Evolutionary conservation across 2,888 invertebrate species (phyloP).

Genomic region (Caenorhabditis plicata): DNA sequence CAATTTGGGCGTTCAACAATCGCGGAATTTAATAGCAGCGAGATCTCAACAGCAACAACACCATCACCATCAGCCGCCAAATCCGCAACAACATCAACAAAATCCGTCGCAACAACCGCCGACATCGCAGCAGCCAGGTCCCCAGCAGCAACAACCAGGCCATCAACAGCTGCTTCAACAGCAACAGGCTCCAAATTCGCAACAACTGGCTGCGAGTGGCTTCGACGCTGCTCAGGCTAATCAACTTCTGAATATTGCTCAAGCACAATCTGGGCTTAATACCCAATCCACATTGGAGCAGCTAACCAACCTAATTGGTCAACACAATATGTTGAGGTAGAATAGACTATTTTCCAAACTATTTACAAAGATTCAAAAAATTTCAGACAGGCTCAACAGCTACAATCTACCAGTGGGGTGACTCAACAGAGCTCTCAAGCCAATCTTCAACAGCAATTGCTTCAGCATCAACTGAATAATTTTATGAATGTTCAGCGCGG

Average conservation of each 20-base stretch:
- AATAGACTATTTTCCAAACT: too few relatives aligned
- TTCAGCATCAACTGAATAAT: conserved; percentile 12
- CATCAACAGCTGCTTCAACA: conserved; percentile 8
- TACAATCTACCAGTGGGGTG: conserved; percentile 15
- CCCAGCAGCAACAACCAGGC: conserved; percentile 3
- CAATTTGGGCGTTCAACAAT: conserved; percentile 61
- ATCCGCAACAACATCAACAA: conserved; percentile 5
- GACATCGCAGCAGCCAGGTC: neutral
- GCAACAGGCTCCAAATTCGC: neutral
- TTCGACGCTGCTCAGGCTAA: conserved; percentile 1
- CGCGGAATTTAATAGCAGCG: conserved; percentile 38
- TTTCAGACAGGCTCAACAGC: conserved; percentile 23
- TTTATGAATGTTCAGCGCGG: neutral
- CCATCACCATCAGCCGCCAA: neutral
- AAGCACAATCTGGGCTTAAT: too few relatives aligned
- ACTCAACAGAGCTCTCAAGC: conserved; percentile 7
- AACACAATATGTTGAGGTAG: conserved; percentile 14
- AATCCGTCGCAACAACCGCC: neutral
- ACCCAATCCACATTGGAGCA: conserved; percentile 21
- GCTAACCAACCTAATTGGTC: conserved; percentile 12
- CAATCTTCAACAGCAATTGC: conserved; percentile 11
- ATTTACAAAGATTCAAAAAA: too few relatives aligned
- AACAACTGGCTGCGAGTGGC: neutral
- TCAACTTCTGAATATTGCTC: conserved; percentile 4
- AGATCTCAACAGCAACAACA: conserved; percentile 6